Evolutionary conservation across 2,797 vertebrate species (phyloP).

Genomic region (Enteromius afrohamiltoni): DNA sequence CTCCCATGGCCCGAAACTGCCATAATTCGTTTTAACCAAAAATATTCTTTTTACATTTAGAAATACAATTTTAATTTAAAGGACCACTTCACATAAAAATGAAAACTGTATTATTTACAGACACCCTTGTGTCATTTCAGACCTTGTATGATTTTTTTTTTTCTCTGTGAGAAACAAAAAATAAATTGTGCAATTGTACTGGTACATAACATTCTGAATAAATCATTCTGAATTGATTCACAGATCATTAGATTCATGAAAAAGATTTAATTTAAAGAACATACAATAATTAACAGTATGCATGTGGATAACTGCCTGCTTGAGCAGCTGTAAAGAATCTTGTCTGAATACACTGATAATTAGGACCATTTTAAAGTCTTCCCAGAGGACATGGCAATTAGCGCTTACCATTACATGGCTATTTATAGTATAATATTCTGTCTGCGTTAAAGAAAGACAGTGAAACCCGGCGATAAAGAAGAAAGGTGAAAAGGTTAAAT

Average conservation of each 20-base stretch:
- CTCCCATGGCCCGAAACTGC: not conserved
- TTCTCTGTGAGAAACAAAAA: not conserved
- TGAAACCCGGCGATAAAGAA: not conserved
- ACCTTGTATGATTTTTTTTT: too few species aligned
- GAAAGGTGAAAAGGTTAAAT: constrained; percentile 30
- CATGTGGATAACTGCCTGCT: not conserved
- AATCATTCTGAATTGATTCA: not conserved
- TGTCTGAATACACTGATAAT: constrained; percentile 23
- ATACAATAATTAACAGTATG: not conserved
- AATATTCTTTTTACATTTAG: not conserved
- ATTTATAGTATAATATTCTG: constrained; percentile 36
- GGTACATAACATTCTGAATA: not conserved
- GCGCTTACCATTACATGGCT: constrained; percentile 20
- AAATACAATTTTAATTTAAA: not conserved
- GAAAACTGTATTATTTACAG: not conserved
- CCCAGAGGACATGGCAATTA: constrained; percentile 46
- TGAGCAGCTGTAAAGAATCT: constrained; percentile 3
- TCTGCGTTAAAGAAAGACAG: constrained; percentile 25
- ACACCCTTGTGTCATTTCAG: not conserved
- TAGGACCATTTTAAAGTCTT: constrained; percentile 35
- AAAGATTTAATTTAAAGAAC: not conserved
- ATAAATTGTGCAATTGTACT: too few species aligned
- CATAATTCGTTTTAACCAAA: not conserved
- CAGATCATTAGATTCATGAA: not conserved
- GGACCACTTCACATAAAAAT: not conserved